Evolutionary conservation across 2,113 vertebrate genomes (phyloP).

Genomic region (Microcebus ravelobensis): DNA sequence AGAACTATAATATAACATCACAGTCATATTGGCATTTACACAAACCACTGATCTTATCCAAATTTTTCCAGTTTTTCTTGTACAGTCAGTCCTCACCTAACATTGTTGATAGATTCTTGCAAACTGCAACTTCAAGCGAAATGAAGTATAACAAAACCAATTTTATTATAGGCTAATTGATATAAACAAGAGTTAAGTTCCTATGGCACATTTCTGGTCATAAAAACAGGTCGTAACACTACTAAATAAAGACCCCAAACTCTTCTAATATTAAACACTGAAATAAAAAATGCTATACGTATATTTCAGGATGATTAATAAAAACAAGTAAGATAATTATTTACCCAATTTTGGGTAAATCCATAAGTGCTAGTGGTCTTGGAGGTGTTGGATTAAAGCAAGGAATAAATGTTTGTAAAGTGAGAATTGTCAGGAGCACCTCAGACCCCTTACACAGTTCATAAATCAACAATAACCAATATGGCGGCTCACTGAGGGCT

Average conservation of each 20-base stretch:
- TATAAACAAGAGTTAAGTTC: background rate
- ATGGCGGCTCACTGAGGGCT: too few species aligned
- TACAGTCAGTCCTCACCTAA: background rate
- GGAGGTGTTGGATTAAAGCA: background rate
- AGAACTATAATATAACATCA: background rate
- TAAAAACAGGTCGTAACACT: background rate
- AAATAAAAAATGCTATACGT: background rate
- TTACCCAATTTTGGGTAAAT: background rate
- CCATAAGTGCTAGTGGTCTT: background rate
- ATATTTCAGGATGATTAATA: background rate
- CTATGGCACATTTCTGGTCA: background rate
- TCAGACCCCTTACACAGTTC: background rate
- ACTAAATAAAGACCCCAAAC: background rate
- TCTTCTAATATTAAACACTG: background rate
- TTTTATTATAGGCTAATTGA: background rate
- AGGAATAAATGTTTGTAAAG: background rate
- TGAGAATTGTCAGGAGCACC: background rate
- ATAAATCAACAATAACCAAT: background rate
- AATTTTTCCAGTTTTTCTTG: background rate
- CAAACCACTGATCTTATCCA: background rate
- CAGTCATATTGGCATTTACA: background rate
- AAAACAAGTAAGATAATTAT: background rate
- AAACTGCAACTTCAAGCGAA: background rate
- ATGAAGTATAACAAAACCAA: background rate
- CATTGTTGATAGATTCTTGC: background rate